Base-by-base conservation (phyloP, 2,888 invertebrate genomes). In the Barypeithes pellucidus region DNA sequence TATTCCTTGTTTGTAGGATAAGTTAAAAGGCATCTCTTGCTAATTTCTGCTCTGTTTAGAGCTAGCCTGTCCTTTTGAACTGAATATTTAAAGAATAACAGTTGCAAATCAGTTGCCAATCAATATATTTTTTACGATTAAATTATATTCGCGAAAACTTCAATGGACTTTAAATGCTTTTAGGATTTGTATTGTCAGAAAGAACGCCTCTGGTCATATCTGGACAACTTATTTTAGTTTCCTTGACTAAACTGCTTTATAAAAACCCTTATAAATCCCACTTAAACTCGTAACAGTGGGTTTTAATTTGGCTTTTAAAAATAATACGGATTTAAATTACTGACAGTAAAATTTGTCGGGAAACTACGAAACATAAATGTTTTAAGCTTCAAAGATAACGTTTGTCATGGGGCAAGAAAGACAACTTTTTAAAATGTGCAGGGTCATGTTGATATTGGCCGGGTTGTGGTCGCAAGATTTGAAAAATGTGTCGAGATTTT, bases 241-340 rank as follows among this genome's bases (percentile, higher is more conserved):
- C 24, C 50, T 50, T 1, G 50, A 20, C 9, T 20, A 47, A 50
- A 22, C 50, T n/a, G 50, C 50, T 50, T 50, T 50, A 24, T 50
- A 22, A 50, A 22, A 50, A 50, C 50, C 50, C 22, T 24, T n/a
- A 50, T 50, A 50, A 50, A 50, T 50, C 24, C 50, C 50, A 22
- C 24, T 50, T 50, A 50, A 50, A 22, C 50, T 50, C 24, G n/a
- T 24, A 50, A 24, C 50, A 50, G 22, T 16, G n/a, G 12, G 24
- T 24, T 50, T 50, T 50, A 50, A 50, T 50, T 50, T 11, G 50
- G 50, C 50, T 12, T 50, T 50, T 24, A 20, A 50, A 50, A 50
- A 50, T 50, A 50, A 50, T 50, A 50, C 22, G 50, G 20, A 50
- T 50, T 50, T 50, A 50, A 50, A 22, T 50, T 50, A 24, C 50